Percentiles rank a stretch among this genome's conserved stretches.
Evolutionary conservation across 2,888 invertebrate genomes (phyloP).

Genomic region (Cylloceria caligata): DNA sequence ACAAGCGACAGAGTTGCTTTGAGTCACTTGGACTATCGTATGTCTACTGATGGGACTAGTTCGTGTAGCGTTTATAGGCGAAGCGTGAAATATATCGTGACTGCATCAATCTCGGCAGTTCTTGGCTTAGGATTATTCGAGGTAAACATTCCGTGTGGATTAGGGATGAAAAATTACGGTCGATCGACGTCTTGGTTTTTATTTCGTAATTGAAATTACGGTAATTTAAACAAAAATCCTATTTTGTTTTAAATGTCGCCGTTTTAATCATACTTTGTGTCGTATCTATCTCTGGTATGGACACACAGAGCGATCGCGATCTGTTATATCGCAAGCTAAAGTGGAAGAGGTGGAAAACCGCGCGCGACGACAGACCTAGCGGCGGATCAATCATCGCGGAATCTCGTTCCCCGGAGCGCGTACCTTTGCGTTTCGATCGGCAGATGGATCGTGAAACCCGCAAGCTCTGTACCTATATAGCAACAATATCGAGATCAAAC

Average conservation of each 20-base stretch:
- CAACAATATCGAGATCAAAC: conserved; percentile 57
- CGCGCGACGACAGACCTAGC: conserved; percentile 67
- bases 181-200: no score
- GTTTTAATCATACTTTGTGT: no score
- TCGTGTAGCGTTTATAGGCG: not conserved
- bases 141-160: conserved; percentile 69
- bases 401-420: conserved; percentile 70
- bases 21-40: not conserved
- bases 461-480: conserved; percentile 27
- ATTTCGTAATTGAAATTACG: no score
- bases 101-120: conserved; percentile 68
- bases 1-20: not conserved
- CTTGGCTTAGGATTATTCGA: conserved; percentile 66
- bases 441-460: conserved; percentile 54
- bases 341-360: conserved; percentile 28
- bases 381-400: conserved; percentile 76
- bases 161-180: no score
- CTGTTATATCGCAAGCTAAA: not conserved
- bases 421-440: conserved; percentile 65
- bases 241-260: no score
- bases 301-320: not conserved
- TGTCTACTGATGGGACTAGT: not conserved
- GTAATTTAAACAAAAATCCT: no score
- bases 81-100: conserved; percentile 63
- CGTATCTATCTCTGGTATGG: no score